Evolutionary conservation across 1,140 invertebrate species (phyloP), one percentile per base, ranked within the genome.

Genomic region (Whitmania pigra): DNA sequence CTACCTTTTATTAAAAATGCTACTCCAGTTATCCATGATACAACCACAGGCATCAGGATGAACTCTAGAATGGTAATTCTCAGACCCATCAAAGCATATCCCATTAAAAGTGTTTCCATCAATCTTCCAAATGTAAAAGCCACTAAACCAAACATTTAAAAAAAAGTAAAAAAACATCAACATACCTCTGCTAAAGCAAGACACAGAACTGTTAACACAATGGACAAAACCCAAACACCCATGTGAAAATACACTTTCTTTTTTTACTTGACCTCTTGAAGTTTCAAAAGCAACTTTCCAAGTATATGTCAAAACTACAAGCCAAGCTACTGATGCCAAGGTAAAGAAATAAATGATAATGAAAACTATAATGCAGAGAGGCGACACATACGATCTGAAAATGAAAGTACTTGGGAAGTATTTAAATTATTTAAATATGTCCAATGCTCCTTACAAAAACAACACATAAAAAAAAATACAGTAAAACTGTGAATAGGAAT

Each of bases 301-400:
- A 31, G 57, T 63, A 31, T 63, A 63, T 63, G 57, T 31, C 57
- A 63, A 31, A 31, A 63, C 57, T 22, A 31, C 22, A 15, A 63
- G 29, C 57, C 57, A 63, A 0, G 29, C 22, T 20, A 63, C 22
- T 63, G 57, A 63, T 63, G 57, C 57, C 22, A 63, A n/a, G 57
- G 22, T 63, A 31, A 63, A 63, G 57, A 63, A 63, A 13, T 63
- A 63, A 31, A 63, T 63, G 57, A 63, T 20, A 22, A 63, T 63
- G 15, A 63, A 63, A 31, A 31, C 29, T 31, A 63, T 22, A 63
- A 22, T 63, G 57, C 57, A 63, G 15, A 49, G 43, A 49, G 43
- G 43, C 13, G 43, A 49, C 43, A 7, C 43, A 49, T 49, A 4
- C 0, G 43, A 49, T 49, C 43, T 49, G 43, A 49, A 49, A 49